phyloP scores from a whole-genome alignment of 2,888 invertebrate species.

The Drosophila subsilvestris region DNA sequence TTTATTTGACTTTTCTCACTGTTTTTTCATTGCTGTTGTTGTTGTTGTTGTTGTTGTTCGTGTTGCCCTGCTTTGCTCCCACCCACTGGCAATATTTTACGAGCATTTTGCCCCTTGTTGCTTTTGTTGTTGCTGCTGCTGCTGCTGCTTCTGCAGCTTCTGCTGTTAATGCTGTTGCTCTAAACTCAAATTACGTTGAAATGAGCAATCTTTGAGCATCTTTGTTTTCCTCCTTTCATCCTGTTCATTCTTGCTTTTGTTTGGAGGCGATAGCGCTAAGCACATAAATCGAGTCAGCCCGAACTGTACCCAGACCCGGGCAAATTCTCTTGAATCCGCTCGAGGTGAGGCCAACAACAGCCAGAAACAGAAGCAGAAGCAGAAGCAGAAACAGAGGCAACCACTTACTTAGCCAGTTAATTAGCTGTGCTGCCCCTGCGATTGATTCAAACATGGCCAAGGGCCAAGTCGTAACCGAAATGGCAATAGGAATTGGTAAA shows the following conservation, averaged over 20 bases:
- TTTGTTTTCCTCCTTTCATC: neutral
- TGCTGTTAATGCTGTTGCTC: slow-evolving; percentile 6
- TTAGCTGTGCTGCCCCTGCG: slow-evolving; percentile 23
- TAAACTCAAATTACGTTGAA: slow-evolving; percentile 55
- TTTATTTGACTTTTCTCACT: slow-evolving; percentile 58
- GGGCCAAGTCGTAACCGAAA: neutral
- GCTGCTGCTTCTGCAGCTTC: slow-evolving; percentile 6
- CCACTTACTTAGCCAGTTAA: slow-evolving; percentile 45
- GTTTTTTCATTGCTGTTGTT: slow-evolving; percentile 17
- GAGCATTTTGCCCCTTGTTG: slow-evolving; percentile 16
- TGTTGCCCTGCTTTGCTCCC: neutral
- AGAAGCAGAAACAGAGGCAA: neutral
- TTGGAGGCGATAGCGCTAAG: slow-evolving; percentile 33
- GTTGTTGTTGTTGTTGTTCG: slow-evolving; percentile 7
- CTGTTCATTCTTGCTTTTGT: neutral
- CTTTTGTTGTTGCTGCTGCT: slow-evolving; percentile 21
- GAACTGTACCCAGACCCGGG: neutral
- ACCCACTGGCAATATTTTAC: slow-evolving; percentile 42
- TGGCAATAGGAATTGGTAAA: neutral
- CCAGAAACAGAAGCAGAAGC: slow-evolving; percentile 18
- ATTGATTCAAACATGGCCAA: slow-evolving; percentile 20
- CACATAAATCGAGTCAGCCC: slow-evolving; percentile 60
- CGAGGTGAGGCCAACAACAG: slow-evolving; percentile 17
- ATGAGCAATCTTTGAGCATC: slow-evolving; percentile 43
- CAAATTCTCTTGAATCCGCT: slow-evolving; percentile 36